Evolutionary conservation across 2,888 invertebrate genomes (phyloP).

Genomic region (Frankliniella fusca): DNA sequence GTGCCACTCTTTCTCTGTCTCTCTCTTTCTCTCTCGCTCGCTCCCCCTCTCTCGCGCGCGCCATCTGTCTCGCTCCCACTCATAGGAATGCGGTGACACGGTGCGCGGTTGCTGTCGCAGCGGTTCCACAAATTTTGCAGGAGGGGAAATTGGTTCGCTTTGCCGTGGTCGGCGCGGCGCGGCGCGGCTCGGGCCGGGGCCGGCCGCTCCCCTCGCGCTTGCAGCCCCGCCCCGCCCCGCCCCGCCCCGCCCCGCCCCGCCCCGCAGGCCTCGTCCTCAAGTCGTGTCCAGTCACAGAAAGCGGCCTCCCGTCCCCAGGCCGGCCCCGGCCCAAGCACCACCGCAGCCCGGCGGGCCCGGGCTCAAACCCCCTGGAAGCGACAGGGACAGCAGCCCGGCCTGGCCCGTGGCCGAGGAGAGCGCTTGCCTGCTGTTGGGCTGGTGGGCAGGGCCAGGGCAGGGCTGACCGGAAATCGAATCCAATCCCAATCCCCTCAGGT

Average conservation of each 20-base stretch:
- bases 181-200: neutral
- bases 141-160: neutral
- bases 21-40: constrained; percentile 25
- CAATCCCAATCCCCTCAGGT: too few relatives aligned
- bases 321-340: too few relatives aligned
- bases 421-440: too few relatives aligned
- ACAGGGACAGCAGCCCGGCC: too few relatives aligned
- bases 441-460: too few relatives aligned
- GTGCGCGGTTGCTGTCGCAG: neutral
- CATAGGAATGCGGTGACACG: constrained; percentile 33
- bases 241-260: neutral
- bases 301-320: too few relatives aligned
- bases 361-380: too few relatives aligned
- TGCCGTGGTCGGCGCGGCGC: neutral
- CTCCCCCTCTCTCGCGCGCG: constrained; percentile 33
- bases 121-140: constrained; percentile 16
- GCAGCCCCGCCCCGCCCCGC: neutral
- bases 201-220: neutral
- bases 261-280: neutral
- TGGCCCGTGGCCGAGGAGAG: too few relatives aligned
- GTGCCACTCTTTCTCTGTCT: constrained; percentile 30
- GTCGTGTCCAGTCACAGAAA: too few relatives aligned
- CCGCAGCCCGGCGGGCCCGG: too few relatives aligned
- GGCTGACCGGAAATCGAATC: too few relatives aligned
- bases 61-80: constrained; percentile 25